Evolutionary conservation across 2,113 vertebrate genomes (phyloP), one percentile per base, ranked within the genome.

Genomic region (Argyrosomus japonicus): DNA sequence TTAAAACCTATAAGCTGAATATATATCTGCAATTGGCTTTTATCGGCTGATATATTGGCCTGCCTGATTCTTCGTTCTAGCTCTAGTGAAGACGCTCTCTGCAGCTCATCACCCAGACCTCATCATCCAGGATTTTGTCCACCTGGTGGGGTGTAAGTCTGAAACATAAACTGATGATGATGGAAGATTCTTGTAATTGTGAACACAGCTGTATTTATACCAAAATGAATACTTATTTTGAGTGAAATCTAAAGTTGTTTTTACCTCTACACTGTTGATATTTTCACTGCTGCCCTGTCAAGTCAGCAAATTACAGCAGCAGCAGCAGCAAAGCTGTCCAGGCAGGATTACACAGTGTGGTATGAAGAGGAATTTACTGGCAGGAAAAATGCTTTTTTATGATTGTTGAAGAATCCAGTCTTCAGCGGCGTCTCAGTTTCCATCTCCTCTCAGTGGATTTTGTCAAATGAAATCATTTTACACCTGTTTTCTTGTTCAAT

Each of bases 311-410:
- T 79, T 54, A 62, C 64, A 40, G 36, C 36, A 40, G 36, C 72
- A 23, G 32, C 32, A 36, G 32, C 47, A 65, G 18, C 67, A 64
- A 45, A 73, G 40, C 62, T 69, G 70, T 53, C 51, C 64, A 74
- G 77, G 27, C 78, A 70, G 4, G 43, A 76, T 51, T 56, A 23
- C 50, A 43, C 71, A n/a, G 21, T 36, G 36, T 54, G 71, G n/a
- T 68, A 9, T 40, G 43, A 67, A 5, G 48, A 67, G 69, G 81
- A 78, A 84, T 87, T 70, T 68, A 69, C 58, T 60, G 43, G 51
- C 6, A 43, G 83, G 48, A 86, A 70, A 79, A 78, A 57, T 10
- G 10, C 12, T 60, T 60, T 64, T 63, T 70, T 62, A 47, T 29
- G 21, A 76, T 43, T n/a, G 18, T 47, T 72, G 14, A 69, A 61